Conservation (phyloP, 1,140 invertebrate species). For the Pollicipes pollicipes region DNA sequence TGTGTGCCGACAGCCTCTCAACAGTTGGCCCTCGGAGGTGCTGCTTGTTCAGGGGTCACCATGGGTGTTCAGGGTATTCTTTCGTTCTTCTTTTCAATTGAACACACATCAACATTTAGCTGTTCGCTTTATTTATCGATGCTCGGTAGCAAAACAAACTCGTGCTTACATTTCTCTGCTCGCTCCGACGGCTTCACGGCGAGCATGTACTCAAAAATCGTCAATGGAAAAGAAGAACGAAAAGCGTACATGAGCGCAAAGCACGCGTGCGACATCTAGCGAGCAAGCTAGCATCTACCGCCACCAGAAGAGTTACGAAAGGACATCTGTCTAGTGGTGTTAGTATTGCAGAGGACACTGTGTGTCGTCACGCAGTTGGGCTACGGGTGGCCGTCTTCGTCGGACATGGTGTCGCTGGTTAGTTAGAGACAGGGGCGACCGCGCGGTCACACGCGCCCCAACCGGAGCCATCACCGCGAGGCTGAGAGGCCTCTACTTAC, state of each 20-base stretch:
- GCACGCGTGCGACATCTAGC: background rate
- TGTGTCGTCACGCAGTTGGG: too few species aligned
- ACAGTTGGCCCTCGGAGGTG: too few species aligned
- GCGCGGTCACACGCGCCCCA: too few species aligned
- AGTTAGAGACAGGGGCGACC: background rate
- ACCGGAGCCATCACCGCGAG: background rate
- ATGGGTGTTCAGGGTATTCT: too few species aligned
- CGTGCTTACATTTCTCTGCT: background rate
- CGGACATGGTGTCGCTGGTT: background rate
- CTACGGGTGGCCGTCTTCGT: background rate
- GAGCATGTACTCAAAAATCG: background rate
- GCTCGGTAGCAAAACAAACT: background rate
- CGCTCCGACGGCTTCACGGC: background rate
- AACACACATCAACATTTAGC: background rate
- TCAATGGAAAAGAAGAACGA: constrained; percentile 1
- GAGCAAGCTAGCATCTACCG: background rate
- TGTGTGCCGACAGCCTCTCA: too few species aligned
- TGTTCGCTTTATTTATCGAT: background rate
- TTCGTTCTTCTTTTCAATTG: background rate
- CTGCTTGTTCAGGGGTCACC: too few species aligned
- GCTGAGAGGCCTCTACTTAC: background rate
- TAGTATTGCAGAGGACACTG: background rate
- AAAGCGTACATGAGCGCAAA: background rate
- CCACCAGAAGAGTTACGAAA: background rate
- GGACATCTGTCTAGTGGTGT: background rate